Evolutionary conservation across 2,797 vertebrate species (phyloP).

Genomic region (Sebastes trivittatus): DNA sequence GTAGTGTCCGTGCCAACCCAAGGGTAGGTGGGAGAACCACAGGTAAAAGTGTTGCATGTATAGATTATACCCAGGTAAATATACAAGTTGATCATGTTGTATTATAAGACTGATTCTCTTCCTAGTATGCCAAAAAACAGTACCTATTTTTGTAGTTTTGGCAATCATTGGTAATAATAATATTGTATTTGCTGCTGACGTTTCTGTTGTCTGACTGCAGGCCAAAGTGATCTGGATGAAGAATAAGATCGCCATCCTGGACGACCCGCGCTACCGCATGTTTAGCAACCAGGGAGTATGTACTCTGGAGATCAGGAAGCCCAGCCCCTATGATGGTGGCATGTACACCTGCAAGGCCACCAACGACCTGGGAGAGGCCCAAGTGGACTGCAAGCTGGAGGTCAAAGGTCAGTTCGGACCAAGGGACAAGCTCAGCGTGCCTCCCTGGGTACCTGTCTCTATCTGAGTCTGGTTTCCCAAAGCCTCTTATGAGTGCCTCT

Average conservation of each 20-base stretch:
- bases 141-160: not conserved
- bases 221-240: constrained; percentile 99
- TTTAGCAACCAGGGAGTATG: constrained; percentile 98
- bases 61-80: constrained; percentile 13
- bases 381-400: constrained; percentile 97
- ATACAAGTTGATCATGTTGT: not conserved
- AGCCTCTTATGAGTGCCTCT: not conserved
- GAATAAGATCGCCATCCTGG: constrained; percentile 92
- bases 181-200: not conserved
- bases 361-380: constrained; percentile 92
- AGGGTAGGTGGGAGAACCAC: constrained; percentile 84
- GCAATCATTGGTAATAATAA: not conserved
- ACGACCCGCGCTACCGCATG: constrained; percentile 96
- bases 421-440: not conserved
- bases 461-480: constrained; percentile 55
- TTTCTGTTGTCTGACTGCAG: constrained; percentile 73
- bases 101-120: not conserved
- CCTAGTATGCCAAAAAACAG: not conserved
- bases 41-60: not conserved
- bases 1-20: constrained; percentile 95
- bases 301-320: constrained; percentile 96
- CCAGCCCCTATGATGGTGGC: constrained; percentile 93
- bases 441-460: not conserved
- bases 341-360: constrained; percentile 92
- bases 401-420: constrained; percentile 91